Conservation (phyloP, 2,888 invertebrate genomes). For the Leptinotarsa tumamoca region DNA sequence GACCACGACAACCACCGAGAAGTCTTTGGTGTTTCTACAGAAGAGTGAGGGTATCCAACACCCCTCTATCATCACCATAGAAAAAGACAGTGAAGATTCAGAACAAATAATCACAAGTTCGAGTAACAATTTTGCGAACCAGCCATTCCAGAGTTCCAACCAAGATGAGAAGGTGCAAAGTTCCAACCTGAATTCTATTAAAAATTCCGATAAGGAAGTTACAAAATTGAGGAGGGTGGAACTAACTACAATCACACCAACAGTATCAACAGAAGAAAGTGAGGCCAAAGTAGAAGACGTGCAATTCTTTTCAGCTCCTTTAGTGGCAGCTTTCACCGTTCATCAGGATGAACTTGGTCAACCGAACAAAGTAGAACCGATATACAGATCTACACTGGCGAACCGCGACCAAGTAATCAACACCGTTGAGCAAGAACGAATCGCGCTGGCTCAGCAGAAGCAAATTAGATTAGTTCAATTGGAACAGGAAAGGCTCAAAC, state of each 20-base stretch:
- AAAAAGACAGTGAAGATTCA: slow-evolving; percentile 49
- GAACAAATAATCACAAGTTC: slow-evolving; percentile 62
- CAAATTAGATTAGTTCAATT: slow-evolving; percentile 42
- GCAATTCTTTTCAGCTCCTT: slow-evolving; percentile 84
- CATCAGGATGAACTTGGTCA: slow-evolving; percentile 83
- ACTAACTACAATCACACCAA: slow-evolving; percentile 67
- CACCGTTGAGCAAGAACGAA: slow-evolving; percentile 27
- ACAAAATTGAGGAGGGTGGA: slow-evolving; percentile 40
- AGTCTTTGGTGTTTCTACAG: slow-evolving; percentile 58
- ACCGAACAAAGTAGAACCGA: slow-evolving; percentile 84
- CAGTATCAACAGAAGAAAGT: slow-evolving; percentile 76
- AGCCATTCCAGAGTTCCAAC: slow-evolving; percentile 38
- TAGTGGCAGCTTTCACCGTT: slow-evolving; percentile 87
- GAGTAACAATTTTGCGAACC: slow-evolving; percentile 52
- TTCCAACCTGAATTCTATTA: slow-evolving; percentile 35
- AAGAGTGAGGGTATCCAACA: slow-evolving; percentile 58
- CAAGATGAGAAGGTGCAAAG: slow-evolving; percentile 30
- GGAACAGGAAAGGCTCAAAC: slow-evolving; percentile 44
- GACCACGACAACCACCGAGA: slow-evolving; percentile 29
- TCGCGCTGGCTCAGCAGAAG: slow-evolving; percentile 28
- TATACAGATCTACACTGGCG: slow-evolving; percentile 69
- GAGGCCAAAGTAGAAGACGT: slow-evolving; percentile 77
- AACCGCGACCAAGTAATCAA: slow-evolving; percentile 48
- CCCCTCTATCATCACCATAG: slow-evolving; percentile 54
- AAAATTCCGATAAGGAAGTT: slow-evolving; percentile 26